phyloP scores from a whole-genome alignment of 2,113 vertebrate species.

The Hoplias malabaricus region DNA sequence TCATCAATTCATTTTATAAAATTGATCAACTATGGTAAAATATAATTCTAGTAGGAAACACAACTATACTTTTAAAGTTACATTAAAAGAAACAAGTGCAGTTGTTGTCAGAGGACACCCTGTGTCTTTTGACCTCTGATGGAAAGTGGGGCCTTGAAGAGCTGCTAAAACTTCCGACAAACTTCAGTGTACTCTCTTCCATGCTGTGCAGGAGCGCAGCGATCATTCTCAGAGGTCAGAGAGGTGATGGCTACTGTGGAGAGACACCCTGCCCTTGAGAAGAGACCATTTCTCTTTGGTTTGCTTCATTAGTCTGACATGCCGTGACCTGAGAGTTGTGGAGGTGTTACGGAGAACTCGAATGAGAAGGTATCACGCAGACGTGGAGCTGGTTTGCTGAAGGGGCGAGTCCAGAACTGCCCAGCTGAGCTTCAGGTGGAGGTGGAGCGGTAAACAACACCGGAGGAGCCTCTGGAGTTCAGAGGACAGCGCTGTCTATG shows the following conservation, averaged over 20 bases:
- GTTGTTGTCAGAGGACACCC: no score
- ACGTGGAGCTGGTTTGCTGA: neutral
- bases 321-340: neutral
- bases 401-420: neutral
- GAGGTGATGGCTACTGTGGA: slow-evolving; percentile 13
- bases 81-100: no score
- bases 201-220: neutral
- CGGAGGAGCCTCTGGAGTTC: neutral
- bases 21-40: no score
- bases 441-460: neutral
- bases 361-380: neutral
- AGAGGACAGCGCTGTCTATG: neutral
- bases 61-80: no score
- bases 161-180: neutral
- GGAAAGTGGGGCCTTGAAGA: neutral
- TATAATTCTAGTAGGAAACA: no score
- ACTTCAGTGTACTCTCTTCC: neutral
- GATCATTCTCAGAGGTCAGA: neutral
- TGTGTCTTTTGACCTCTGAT: no score
- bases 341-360: neutral
- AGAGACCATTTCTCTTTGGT: neutral
- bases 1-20: no score
- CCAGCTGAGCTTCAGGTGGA: neutral
- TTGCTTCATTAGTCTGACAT: neutral
- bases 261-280: neutral